Percentiles rank a stretch among this genome's conserved stretches.
Evolutionary conservation across 2,113 vertebrate genomes (phyloP).

Genomic region (Cynocephalus volans): DNA sequence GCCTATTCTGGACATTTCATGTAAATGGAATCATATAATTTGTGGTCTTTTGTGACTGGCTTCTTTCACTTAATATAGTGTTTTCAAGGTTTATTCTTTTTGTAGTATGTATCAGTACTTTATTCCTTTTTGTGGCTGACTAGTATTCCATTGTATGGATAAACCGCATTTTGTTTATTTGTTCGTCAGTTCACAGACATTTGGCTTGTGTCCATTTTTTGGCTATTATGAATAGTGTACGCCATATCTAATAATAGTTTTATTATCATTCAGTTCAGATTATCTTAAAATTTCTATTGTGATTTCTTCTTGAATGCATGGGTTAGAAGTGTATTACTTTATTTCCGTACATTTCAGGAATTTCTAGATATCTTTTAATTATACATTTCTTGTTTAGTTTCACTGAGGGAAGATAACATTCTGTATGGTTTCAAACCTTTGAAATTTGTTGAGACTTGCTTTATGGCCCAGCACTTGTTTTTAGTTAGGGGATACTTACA

Average conservation of each 20-base stretch:
- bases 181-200: not conserved
- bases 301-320: not conserved
- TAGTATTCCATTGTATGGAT: not conserved
- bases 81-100: not conserved
- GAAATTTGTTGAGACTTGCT: not conserved
- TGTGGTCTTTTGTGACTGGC: not conserved
- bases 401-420: not conserved
- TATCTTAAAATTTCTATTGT: not conserved
- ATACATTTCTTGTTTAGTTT: not conserved
- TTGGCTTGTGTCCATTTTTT: not conserved
- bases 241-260: not conserved
- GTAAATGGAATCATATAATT: not conserved
- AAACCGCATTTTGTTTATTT: slow-evolving; percentile 23
- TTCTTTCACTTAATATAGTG: not conserved
- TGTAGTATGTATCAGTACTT: not conserved
- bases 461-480: not conserved
- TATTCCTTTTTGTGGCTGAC: not conserved
- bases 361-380: slow-evolving; percentile 27
- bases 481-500: not conserved
- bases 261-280: not conserved
- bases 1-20: no score
- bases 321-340: not conserved
- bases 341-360: not conserved
- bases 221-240: not conserved
- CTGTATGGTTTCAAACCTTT: not conserved